These are phyloP conservation scores for Cynocephalus volans DNA, from an alignment of 2,113 vertebrate genomes.

Conservation along the genomic window DNA sequence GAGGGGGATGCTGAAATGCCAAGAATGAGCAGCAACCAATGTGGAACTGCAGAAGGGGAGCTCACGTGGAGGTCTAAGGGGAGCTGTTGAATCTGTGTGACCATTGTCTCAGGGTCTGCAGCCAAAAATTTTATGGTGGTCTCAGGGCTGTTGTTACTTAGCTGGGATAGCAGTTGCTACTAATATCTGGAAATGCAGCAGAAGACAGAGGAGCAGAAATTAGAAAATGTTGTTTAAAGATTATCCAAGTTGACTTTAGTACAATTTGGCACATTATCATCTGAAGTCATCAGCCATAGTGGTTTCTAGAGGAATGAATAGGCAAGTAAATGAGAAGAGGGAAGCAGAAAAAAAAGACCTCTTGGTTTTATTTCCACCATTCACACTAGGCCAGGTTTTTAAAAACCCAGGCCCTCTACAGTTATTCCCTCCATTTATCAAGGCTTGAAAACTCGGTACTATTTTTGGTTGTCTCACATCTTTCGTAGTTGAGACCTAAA, in stretches of 20 bases:
- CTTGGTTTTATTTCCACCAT: not conserved
- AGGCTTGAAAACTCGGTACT: not conserved
- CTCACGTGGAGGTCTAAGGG: accelerated
- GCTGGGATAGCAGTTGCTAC: not conserved
- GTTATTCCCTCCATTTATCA: not conserved
- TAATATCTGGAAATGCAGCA: not conserved
- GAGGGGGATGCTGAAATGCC: not conserved
- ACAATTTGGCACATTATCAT: not conserved
- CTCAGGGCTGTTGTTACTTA: not conserved
- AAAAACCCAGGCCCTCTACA: not conserved
- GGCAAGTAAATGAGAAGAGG: not conserved
- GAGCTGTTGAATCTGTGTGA: not conserved
- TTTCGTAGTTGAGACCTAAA: not conserved
- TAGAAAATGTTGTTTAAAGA: not conserved
- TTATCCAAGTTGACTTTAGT: not conserved
- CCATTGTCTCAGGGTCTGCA: not conserved
- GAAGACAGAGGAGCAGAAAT: not conserved
- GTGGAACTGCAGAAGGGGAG: accelerated
- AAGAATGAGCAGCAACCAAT: too few species aligned
- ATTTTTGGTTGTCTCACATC: not conserved
- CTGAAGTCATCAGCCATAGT: not conserved
- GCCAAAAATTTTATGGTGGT: not conserved
- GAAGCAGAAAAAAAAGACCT: not conserved
- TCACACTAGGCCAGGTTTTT: not conserved
- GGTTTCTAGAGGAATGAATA: not conserved